Conservation (phyloP, 2,888 invertebrate genomes). For the Liodrosophila aerea region DNA sequence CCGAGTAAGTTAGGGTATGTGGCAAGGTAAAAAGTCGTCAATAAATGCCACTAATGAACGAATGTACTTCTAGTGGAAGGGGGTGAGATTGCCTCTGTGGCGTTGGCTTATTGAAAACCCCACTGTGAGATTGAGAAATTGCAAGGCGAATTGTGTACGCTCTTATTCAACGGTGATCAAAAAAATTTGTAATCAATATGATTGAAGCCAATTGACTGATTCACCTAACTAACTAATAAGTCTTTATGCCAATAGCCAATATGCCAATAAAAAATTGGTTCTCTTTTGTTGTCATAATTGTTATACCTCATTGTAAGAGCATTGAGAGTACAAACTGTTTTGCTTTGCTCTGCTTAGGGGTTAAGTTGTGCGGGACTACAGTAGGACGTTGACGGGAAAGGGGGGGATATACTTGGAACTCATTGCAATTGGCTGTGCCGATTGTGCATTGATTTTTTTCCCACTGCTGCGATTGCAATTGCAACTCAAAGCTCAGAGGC, state of each 20-base stretch:
- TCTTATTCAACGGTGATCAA: too few species aligned
- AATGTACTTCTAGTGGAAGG: slow-evolving; percentile 50
- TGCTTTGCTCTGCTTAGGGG: slow-evolving; percentile 34
- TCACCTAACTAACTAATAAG: too few species aligned
- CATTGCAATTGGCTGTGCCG: slow-evolving; percentile 54
- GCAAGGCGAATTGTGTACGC: background rate
- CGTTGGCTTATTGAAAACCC: slow-evolving; percentile 64
- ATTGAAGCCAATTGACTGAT: too few species aligned
- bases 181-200: too few species aligned
- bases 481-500: slow-evolving; percentile 64
- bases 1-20: background rate
- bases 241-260: too few species aligned
- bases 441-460: slow-evolving; percentile 72
- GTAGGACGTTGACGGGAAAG: background rate
- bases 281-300: background rate
- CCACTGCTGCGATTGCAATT: slow-evolving; percentile 52
- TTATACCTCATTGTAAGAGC: slow-evolving; percentile 12
- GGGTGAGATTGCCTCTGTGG: slow-evolving; percentile 53
- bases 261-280: too few species aligned
- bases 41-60: slow-evolving; percentile 71
- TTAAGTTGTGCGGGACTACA: slow-evolving; percentile 8
- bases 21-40: slow-evolving; percentile 58
- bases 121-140: slow-evolving; percentile 35
- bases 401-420: slow-evolving; percentile 29
- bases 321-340: slow-evolving; percentile 51